These are phyloP conservation scores for Augiades crinisus DNA, from an alignment of 2,888 invertebrate genomes.

Conservation along the genomic window DNA sequence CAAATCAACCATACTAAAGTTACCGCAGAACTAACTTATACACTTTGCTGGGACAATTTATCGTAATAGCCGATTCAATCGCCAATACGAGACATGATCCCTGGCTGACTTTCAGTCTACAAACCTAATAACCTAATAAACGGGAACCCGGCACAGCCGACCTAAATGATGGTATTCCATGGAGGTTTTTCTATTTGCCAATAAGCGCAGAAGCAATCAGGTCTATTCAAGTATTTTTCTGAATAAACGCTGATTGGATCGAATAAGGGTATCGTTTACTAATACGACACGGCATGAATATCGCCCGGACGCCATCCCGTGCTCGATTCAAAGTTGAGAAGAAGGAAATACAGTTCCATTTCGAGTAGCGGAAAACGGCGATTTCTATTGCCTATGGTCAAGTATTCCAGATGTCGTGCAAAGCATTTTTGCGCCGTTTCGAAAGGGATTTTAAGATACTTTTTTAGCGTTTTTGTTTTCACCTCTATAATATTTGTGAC, in stretches of 20 bases:
- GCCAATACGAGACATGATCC: too few relatives aligned
- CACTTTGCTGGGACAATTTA: too few relatives aligned
- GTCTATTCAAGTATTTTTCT: constrained; percentile 23
- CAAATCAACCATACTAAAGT: too few relatives aligned
- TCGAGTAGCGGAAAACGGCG: neutral
- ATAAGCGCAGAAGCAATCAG: constrained; percentile 13
- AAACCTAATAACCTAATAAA: neutral
- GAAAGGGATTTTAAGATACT: too few relatives aligned
- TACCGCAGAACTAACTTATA: too few relatives aligned
- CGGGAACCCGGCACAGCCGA: neutral
- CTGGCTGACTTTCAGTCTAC: too few relatives aligned
- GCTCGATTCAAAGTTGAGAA: neutral
- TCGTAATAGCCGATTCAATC: too few relatives aligned
- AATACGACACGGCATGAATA: constrained; percentile 19
- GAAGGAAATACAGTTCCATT: neutral
- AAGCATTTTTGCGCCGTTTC: neutral
- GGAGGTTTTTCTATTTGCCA: constrained; percentile 5
- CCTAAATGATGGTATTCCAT: neutral
- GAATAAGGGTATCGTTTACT: constrained; percentile 22
- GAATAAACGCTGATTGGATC: constrained; percentile 25
- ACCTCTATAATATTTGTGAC: too few relatives aligned
- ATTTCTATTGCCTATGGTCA: neutral
- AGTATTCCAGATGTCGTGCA: constrained; percentile 4
- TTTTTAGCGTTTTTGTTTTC: too few relatives aligned
- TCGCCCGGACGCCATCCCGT: neutral